Percentiles rank a stretch among this genome's conserved stretches.
Evolutionary conservation across 2,888 invertebrate genomes (phyloP).

Genomic region (Scrobipalpa atriplicella): DNA sequence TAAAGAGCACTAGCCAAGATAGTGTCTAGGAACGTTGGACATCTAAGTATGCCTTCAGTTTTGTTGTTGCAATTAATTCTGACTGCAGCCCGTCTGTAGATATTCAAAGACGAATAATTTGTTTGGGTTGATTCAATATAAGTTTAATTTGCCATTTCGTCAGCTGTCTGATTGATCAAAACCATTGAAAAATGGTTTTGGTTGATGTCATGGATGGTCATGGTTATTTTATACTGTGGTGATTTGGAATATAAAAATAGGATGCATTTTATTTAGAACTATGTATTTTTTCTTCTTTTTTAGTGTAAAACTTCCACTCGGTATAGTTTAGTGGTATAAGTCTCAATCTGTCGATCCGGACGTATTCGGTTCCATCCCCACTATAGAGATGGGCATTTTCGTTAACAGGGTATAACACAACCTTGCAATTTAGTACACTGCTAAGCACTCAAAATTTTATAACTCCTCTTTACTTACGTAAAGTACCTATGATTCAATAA

Average conservation of each 20-base stretch:
- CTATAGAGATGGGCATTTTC: no score
- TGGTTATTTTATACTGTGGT: conserved; percentile 48
- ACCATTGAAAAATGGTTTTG: conserved; percentile 42
- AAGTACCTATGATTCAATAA: no score
- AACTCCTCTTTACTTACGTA: no score
- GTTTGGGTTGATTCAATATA: conserved; percentile 66
- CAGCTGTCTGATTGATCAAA: conserved; percentile 65
- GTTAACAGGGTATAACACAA: no score
- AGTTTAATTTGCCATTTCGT: conserved; percentile 61
- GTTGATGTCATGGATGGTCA: conserved; percentile 41
- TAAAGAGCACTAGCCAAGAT: no score
- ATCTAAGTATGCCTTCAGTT: no score
- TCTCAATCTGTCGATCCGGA: no score
- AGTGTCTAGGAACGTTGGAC: no score
- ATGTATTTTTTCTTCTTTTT: not conserved
- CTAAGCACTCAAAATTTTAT: no score
- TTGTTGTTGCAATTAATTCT: not conserved
- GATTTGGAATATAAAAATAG: conserved; percentile 38
- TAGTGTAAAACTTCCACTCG: not conserved
- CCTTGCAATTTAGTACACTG: no score
- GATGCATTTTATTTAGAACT: not conserved
- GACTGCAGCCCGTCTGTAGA: not conserved
- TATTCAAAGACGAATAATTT: conserved; percentile 52
- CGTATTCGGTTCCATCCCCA: no score
- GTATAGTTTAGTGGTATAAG: not conserved